Base-by-base conservation (phyloP, 2,888 invertebrate genomes). In the Glaucopsyche alexis region DNA sequence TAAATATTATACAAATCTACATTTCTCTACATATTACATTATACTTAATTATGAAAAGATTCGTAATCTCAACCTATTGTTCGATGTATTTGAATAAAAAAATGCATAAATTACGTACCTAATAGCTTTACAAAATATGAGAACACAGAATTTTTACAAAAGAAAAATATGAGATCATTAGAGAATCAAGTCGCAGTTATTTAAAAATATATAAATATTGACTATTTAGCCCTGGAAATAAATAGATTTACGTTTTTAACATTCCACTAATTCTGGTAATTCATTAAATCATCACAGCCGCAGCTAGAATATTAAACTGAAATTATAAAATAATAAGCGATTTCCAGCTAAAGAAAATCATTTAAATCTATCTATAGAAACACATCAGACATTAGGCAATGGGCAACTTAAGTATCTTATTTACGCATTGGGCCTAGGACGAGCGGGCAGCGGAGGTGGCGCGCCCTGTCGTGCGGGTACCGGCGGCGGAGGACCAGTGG, bases 381-480 rank as follows among this genome's bases (percentile, higher is more conserved):
- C 67, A 67, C 67, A 67, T 19, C 47, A 69, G 74, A 75, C 73
- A 65, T 72, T 72, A 66, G 50, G 72, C 47, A n/a, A 67, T 45
- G 60, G 9, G 16, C 19, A 19, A 45, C 64, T n/a, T 60, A 19
- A 42, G 14, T 47, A 45, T 64, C 29, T 14, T 19, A 38, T 74
- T 75, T 80, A 81, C 40, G 75, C 80, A 45, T 79, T 77, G 69
- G 90, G 91, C 78, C 89, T 85, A 47, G 94, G 94, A 73, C 95
- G 93, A 55, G 95, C 95, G 5, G 96, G 96, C 77, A 95, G 86
- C 0, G 96, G 95, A 29, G 95, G 95, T 7, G 95, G 95, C 16
- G 94, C 94, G 7, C 93, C 91, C 73, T 94, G 94, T 74, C 95
- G 87, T 0, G 94, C 94, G 1, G 95, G 95, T 45, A 94, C 93